These are phyloP conservation scores for Thamnophis sirtalis DNA, from an alignment of 2,113 vertebrate species.

Conservation along the genomic window DNA sequence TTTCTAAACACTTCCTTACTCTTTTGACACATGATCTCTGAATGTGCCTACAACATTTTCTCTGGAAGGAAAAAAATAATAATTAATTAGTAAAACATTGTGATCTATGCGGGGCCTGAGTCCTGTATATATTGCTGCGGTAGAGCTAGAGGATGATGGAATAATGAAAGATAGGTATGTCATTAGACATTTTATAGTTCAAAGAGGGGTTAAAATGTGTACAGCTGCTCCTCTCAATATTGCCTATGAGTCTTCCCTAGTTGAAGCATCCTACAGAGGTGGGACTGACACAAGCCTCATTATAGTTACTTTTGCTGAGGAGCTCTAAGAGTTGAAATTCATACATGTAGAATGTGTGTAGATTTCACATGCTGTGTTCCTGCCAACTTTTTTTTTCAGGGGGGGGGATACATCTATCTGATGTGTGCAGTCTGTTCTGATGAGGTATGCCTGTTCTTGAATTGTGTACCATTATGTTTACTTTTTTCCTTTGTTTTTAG, in stretches of 20 bases:
- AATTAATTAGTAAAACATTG: not conserved
- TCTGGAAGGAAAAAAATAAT: not conserved
- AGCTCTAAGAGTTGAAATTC: not conserved
- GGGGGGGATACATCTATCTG: not conserved
- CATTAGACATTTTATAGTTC: not conserved
- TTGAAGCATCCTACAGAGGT: not conserved
- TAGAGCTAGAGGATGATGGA: not conserved
- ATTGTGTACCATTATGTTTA: not conserved
- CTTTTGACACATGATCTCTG: not conserved
- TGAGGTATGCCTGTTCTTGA: no score
- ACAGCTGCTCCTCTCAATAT: not conserved
- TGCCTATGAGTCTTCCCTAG: not conserved
- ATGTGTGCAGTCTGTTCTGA: no score
- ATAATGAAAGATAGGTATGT: not conserved
- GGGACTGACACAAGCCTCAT: no score
- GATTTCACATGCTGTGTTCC: not conserved
- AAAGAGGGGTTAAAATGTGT: not conserved
- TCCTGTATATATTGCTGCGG: not conserved
- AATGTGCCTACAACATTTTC: not conserved
- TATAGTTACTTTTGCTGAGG: not conserved
- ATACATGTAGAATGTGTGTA: not conserved
- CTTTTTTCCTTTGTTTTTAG: not conserved
- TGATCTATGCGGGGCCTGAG: not conserved
- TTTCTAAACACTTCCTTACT: not conserved
- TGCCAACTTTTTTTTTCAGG: no score